A percentile compares a stretch with the other conserved stretches of the same genome.
These are phyloP conservation scores for Micrasema longulum DNA, from an alignment of 1,140 invertebrate genomes.

Conservation along the genomic window DNA sequence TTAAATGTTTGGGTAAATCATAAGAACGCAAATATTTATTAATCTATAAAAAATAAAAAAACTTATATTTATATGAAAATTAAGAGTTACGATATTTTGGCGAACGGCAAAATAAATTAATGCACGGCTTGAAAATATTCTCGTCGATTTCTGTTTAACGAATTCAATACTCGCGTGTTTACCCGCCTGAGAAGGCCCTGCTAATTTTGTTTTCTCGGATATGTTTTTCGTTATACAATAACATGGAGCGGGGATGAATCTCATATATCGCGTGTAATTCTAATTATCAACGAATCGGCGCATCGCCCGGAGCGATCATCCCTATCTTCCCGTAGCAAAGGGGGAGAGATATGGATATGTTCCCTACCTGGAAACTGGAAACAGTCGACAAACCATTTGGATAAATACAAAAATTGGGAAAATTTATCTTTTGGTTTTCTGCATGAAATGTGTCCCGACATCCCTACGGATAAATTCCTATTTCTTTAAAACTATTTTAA, in stretches of 20 bases:
- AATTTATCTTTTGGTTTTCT: not conserved
- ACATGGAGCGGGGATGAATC: conserved; percentile 16
- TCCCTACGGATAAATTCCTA: not conserved
- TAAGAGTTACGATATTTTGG: too few species aligned
- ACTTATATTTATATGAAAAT: too few species aligned
- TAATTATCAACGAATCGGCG: conserved; percentile 37
- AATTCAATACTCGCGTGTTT: conserved; percentile 27
- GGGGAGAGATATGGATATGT: too few species aligned
- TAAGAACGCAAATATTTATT: too few species aligned
- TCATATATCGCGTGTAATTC: conserved; percentile 36
- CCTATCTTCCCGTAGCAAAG: not conserved
- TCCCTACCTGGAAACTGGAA: not conserved
- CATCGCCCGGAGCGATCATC: conserved; percentile 21
- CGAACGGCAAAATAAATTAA: too few species aligned
- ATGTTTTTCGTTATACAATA: conserved; percentile 34
- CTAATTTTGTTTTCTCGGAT: conserved; percentile 28
- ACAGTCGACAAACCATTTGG: conserved; percentile 23
- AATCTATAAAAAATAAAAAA: too few species aligned
- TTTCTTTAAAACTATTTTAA: not conserved
- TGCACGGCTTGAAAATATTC: too few species aligned
- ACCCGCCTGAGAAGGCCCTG: conserved; percentile 1
- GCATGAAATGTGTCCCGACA: too few species aligned
- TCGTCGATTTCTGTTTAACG: conserved; percentile 1
- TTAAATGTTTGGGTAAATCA: too few species aligned
- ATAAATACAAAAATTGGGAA: too few species aligned